A percentile compares a stretch with the other conserved stretches of the same genome.
phyloP scores from a whole-genome alignment of 1,140 invertebrate genomes.

The Megalonaias nervosa region DNA sequence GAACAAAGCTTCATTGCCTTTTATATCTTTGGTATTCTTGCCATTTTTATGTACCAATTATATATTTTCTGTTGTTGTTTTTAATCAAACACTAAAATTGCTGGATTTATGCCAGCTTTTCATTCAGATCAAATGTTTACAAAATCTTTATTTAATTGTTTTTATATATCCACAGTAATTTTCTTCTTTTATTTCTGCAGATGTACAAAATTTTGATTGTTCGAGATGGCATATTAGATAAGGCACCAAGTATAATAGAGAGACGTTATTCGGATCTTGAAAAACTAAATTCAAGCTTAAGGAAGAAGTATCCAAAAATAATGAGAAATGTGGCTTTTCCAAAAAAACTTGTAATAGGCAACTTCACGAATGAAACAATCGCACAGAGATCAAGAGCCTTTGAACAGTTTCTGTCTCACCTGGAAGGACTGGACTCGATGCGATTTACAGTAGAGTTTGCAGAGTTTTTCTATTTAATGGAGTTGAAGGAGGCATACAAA shows the following conservation, averaged over 20 bases:
- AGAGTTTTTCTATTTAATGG: constrained; percentile 79
- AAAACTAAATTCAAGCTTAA: constrained; percentile 77
- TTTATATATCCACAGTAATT: not conserved
- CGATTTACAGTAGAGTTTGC: constrained; percentile 76
- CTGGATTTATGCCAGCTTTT: no score
- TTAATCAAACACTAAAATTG: no score
- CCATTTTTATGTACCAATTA: no score
- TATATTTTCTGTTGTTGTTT: no score
- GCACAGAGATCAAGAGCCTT: constrained; percentile 78
- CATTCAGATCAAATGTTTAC: no score
- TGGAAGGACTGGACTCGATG: constrained; percentile 75
- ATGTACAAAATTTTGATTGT: constrained; percentile 61
- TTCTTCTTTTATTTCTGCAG: constrained; percentile 32
- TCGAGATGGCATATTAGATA: constrained; percentile 51
- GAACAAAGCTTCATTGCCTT: no score
- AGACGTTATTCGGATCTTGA: constrained; percentile 83
- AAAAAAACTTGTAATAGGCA: constrained; percentile 81
- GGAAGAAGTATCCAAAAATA: constrained; percentile 75
- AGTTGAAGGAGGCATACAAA: constrained; percentile 77
- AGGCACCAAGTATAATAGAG: constrained; percentile 77
- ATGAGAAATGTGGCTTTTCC: constrained; percentile 78
- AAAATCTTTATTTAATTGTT: no score
- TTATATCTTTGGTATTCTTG: no score
- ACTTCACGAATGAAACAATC: constrained; percentile 81
- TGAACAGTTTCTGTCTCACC: constrained; percentile 77